Base-by-base conservation (phyloP, 2,888 invertebrate species). In the Machimus rusticus region DNA sequence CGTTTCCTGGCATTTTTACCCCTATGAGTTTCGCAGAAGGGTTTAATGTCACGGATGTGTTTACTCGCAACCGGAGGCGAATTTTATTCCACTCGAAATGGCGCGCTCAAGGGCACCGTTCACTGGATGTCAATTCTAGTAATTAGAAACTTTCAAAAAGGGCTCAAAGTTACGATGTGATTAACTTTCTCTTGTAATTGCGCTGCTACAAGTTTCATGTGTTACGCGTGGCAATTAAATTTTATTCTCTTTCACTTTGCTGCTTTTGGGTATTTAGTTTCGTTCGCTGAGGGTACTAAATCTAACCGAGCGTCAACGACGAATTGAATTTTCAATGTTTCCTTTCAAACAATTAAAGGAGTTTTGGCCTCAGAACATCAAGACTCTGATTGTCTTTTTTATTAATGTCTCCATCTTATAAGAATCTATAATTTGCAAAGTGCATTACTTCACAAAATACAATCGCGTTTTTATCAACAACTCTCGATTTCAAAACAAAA, bases 1-100 rank as follows among this genome's bases (percentile, higher is more conserved):
- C 39, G 66, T 84, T 66, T 84, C 84, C 84, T 74, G 84, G 84
- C 23, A 84, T 84, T 84, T 84, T 84, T 84, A 39, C 28, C 39
- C 86, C 86, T 74, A 39, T 74, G 31, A 28, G 8, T 8, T 19
- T 16, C 23, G 51, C 37, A 28, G 51, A 37, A 5, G 31, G 74
- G 76, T 74, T 86, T 86, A 86, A 86, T 86, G 86, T 86, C 86
- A 86, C 46, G 86, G 86, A 86, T 86, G 76, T 76, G 76, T 76
- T 84, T 57, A 74, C 81, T 55, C 28, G 51, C 39, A 84, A 39
- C 37, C 37, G 66, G 19, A 23, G 84, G 74, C 34, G 66, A 34
- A 74, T 66, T 57, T 66, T 84, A 66, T 57, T 31, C 37, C 34
- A 84, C 74, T 39, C 74, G 37, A 39, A 34, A 84, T 84, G 74